Conservation (phyloP, 2,113 vertebrate species). For the sheep (Ovis aries) region ARS-UI_Ramb_v3.0 NC_056061.1:13077001-13077500, state of each 20-base stretch:
- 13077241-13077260: neutral
- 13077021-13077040: neutral
- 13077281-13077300: neutral
- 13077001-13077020: neutral
- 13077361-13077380: neutral
- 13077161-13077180: neutral
- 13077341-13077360: neutral
- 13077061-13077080: neutral
- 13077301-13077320: neutral
- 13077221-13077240: neutral
- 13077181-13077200: fast-evolving
- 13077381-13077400: neutral
- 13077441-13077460: neutral
- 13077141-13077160: neutral
- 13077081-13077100: neutral
- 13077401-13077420: neutral
- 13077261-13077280: neutral
- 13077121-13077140: neutral
- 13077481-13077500: neutral
- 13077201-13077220: neutral
- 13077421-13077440: neutral
- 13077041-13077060: neutral
- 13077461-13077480: neutral
- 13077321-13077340: neutral
- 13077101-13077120: neutral